Evolutionary conservation across 2,888 invertebrate species (phyloP), one percentile per base, ranked within the genome.

Genomic region (Drosophila histrio): DNA sequence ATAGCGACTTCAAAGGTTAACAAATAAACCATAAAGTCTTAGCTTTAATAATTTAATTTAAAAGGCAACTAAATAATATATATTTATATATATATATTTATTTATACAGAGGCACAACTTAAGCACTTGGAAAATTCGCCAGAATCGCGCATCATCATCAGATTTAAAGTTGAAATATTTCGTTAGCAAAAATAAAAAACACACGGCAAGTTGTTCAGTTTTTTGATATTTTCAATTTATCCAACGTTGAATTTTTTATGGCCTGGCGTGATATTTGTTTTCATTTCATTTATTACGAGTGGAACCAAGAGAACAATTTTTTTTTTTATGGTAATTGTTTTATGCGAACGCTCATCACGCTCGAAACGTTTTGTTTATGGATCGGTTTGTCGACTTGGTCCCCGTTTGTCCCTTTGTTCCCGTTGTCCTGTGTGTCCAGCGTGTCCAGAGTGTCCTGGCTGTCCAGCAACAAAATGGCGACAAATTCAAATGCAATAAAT

Each of bases 401-500:
- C 32, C 19, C n/a, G 3, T 2, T 2, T 28, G 30, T 57, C 19
- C 26, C 28, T 22, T 49, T 24, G 21, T 7, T n/a, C 13, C n/a
- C 17, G 9, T 15, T 7, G 1, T 9, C 11, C 43, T 24, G n/a
- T 5, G 3, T 13, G 4, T 21, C 7, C 17, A 1, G 6, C 7
- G 4, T 26, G 36, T 38, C 44, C 38, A 36, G 21, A 7, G 30
- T n/a, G 15, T 9, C 15, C 41, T 6, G 28, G 2, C 5, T 43
- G 5, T 5, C 13, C 22, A n/a, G 56, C 63, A 67, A 63, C 69
- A 65, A 67, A 75, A 70, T 68, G 77, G 72, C 73, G 82, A 79
- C 87, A 85, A 87, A 84, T 87, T 77, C 78, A 76, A 87, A 85
- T 74, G 82, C 72, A 76, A 82, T 84, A 71, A 72, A 84, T 85